phyloP scores from a whole-genome alignment of 92 coral and sea anemone species.

The Galaxea fascicularis region DNA sequence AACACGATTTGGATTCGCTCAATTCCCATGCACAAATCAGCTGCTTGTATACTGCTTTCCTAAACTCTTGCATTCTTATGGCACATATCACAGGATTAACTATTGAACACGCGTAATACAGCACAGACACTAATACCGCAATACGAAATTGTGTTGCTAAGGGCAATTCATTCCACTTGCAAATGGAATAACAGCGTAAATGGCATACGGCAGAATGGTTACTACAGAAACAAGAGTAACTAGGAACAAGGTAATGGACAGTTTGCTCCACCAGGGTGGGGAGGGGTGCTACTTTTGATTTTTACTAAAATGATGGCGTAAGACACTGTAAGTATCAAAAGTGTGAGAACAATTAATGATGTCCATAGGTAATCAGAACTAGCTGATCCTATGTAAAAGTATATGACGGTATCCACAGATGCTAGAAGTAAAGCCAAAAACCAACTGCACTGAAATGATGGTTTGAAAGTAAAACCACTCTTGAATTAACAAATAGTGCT shows the following conservation, averaged over 20 bases:
- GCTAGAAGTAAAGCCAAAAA: not conserved
- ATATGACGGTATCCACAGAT: not conserved
- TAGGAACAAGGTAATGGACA: conserved; percentile 14
- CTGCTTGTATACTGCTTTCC: not conserved
- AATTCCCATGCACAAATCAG: not conserved
- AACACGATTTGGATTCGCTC: not conserved
- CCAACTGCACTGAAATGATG: conserved; percentile 5
- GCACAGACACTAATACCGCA: not conserved
- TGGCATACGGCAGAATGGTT: not conserved
- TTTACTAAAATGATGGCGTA: not conserved
- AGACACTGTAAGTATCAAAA: not conserved
- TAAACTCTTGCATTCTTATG: conserved; percentile 9
- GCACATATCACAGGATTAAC: not conserved
- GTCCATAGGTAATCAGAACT: not conserved
- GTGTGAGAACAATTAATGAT: not conserved
- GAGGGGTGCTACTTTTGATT: not conserved
- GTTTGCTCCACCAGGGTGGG: not conserved
- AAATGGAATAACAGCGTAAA: not conserved
- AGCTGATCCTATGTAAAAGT: not conserved
- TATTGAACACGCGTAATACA: not conserved
- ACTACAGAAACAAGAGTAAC: conserved; percentile 7
- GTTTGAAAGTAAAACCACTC: conserved; percentile 1
- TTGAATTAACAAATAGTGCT: not conserved
- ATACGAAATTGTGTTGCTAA: not conserved
- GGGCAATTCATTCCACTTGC: too few species aligned